These are phyloP conservation scores for Gasteruption jaculator DNA, from an alignment of 2,888 invertebrate genomes.

Conservation along the genomic window DNA sequence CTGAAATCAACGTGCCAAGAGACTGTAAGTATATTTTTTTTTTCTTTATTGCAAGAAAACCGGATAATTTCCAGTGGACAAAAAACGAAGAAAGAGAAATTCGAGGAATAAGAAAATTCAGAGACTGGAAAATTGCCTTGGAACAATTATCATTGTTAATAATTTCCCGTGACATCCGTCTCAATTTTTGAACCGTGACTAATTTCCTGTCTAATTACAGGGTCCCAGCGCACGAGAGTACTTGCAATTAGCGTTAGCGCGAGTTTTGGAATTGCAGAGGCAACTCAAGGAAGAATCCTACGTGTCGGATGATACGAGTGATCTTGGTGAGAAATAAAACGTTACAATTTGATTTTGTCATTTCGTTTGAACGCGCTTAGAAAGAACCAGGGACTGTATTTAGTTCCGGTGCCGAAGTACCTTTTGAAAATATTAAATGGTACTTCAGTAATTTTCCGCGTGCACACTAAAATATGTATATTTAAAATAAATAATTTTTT, in stretches of 20 bases:
- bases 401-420: too few species aligned
- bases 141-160: too few species aligned
- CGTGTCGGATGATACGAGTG: constrained; percentile 30
- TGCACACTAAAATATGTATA: too few species aligned
- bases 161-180: too few species aligned
- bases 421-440: not conserved
- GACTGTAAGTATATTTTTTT: constrained; percentile 23
- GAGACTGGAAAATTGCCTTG: too few species aligned
- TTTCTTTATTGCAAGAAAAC: too few species aligned
- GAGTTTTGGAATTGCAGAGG: constrained; percentile 41
- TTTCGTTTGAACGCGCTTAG: not conserved
- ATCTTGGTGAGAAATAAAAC: constrained; percentile 32
- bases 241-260: constrained; percentile 39
- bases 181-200: not conserved
- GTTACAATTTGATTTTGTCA: not conserved
- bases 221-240: constrained; percentile 39
- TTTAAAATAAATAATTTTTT: too few species aligned
- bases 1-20: constrained; percentile 21
- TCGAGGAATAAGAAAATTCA: not conserved
- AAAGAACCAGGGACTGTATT: not conserved
- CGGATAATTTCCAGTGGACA: too few species aligned
- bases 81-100: constrained; percentile 1
- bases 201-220: too few species aligned
- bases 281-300: constrained; percentile 40
- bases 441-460: not conserved